These are phyloP conservation scores for Cephus spinipes DNA, from an alignment of 2,888 invertebrate species.

Conservation along the genomic window DNA sequence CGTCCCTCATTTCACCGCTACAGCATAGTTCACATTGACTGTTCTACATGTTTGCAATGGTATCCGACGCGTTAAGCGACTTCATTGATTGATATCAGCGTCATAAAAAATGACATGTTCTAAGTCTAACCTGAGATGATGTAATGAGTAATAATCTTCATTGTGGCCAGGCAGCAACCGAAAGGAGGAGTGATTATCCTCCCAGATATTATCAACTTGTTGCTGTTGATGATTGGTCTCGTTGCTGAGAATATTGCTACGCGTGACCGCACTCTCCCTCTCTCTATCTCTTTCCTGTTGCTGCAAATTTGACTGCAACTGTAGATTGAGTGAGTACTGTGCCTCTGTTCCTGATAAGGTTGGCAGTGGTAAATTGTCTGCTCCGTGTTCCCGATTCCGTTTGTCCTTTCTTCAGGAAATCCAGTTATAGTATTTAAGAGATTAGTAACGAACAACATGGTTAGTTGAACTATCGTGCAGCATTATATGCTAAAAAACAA, in stretches of 20 bases:
- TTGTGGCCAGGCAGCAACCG: conserved; percentile 35
- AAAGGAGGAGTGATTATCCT: conserved; percentile 50
- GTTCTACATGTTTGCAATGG: neutral
- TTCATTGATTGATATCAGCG: neutral
- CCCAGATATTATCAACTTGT: conserved; percentile 55
- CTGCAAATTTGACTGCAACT: conserved; percentile 47
- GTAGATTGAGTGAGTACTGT: conserved; percentile 56
- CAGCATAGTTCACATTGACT: conserved; percentile 6
- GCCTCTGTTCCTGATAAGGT: conserved; percentile 45
- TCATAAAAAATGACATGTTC: neutral
- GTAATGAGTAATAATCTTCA: conserved; percentile 45
- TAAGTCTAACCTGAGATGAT: conserved; percentile 42
- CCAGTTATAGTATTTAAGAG: neutral
- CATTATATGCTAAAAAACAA: neutral
- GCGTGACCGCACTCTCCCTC: conserved; percentile 40
- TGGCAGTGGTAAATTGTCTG: conserved; percentile 49
- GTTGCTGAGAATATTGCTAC: conserved; percentile 51
- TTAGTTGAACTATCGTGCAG: neutral
- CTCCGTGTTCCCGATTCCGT: conserved; percentile 54
- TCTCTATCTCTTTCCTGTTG: conserved; percentile 36
- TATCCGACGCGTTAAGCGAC: neutral
- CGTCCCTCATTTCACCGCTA: conserved; percentile 53
- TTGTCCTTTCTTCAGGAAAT: conserved; percentile 50
- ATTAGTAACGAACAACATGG: neutral
- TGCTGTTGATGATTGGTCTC: conserved; percentile 46